Conservation (phyloP, 2,113 vertebrate genomes). For the Pavo muticus region DNA sequence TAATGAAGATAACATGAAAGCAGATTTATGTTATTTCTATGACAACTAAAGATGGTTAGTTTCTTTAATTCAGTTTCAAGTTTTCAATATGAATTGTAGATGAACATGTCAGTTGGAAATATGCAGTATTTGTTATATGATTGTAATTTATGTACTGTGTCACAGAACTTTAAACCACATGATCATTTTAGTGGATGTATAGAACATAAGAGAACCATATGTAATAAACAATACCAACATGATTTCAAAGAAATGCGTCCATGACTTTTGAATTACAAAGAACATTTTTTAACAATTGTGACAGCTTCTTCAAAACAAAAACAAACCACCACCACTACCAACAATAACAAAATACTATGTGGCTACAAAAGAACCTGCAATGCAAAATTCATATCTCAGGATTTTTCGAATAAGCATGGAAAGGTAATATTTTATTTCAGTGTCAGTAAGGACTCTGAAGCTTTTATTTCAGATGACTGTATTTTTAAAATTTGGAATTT, state of each 20-base stretch:
- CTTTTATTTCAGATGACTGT: neutral
- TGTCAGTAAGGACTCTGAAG: neutral
- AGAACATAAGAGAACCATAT: neutral
- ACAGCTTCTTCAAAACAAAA: neutral
- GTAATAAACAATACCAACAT: neutral
- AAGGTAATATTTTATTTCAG: neutral
- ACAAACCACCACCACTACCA: no score
- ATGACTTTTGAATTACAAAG: neutral
- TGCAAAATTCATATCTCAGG: neutral
- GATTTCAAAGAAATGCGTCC: neutral
- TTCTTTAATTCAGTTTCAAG: neutral
- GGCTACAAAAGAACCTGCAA: neutral
- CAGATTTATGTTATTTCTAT: neutral
- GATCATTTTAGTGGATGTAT: neutral
- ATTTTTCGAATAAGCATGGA: neutral
- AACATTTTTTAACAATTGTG: neutral
- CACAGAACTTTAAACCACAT: neutral
- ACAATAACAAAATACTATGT: neutral
- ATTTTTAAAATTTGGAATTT: neutral
- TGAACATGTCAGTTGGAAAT: neutral
- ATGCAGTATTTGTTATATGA: neutral
- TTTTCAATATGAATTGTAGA: neutral
- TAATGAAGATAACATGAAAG: fast-evolving
- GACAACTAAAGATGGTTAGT: neutral
- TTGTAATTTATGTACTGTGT: neutral